phyloP scores from a whole-genome alignment of 1,140 invertebrate genomes.

The Anoplolepis gracilipes region DNA sequence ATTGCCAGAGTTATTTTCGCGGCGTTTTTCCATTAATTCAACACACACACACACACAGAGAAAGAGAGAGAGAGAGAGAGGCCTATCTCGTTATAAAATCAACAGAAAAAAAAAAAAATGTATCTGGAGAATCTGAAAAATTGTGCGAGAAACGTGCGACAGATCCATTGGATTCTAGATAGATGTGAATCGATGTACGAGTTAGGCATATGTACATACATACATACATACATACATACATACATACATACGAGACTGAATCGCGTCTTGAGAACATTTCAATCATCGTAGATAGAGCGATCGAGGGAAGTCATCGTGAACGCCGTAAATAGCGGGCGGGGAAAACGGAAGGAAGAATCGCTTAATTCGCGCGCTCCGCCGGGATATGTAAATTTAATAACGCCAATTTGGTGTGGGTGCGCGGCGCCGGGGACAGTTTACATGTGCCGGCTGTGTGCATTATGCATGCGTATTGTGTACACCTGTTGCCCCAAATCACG shows the following conservation, averaged over 20 bases:
- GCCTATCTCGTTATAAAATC: neutral
- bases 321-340: neutral
- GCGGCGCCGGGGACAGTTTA: conserved; percentile 65
- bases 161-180: neutral
- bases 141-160: neutral
- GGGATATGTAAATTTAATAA: conserved; percentile 79
- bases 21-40: conserved; percentile 43
- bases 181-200: neutral
- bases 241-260: conserved; percentile 12
- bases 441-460: conserved; percentile 70
- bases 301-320: neutral
- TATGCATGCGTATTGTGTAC: conserved; percentile 80
- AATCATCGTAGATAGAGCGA: conserved; percentile 39
- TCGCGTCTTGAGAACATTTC: conserved; percentile 49
- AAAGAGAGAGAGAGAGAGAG: too few relatives aligned
- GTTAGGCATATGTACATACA: too few relatives aligned
- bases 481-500: conserved; percentile 80
- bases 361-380: conserved; percentile 68
- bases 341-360: conserved; percentile 70
- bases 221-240: too few relatives aligned
- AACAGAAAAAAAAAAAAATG: neutral
- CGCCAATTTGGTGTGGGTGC: conserved; percentile 74
- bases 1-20: conserved; percentile 60
- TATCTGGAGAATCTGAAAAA: neutral
- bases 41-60: too few relatives aligned